phyloP scores from a whole-genome alignment of 2,113 vertebrate species.

The Hypanus sabinus region DNA sequence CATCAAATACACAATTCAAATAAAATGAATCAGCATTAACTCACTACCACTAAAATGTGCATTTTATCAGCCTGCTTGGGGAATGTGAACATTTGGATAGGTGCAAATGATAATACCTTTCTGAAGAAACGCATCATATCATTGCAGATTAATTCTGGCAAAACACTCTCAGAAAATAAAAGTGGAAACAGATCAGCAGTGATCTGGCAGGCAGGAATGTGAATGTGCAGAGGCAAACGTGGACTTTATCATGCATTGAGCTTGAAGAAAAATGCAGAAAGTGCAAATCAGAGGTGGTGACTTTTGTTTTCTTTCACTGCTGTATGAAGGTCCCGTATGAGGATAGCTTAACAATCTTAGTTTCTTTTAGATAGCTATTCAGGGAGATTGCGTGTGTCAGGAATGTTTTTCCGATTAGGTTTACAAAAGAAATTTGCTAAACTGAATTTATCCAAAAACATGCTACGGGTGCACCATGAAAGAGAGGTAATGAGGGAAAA shows the following conservation, averaged over 20 bases:
- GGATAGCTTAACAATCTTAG: background rate
- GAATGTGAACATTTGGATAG: background rate
- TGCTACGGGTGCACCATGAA: constrained; percentile 10
- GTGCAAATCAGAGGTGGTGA: background rate
- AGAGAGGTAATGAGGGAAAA: constrained; percentile 27
- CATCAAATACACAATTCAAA: background rate
- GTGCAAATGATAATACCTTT: background rate
- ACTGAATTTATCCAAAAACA: background rate
- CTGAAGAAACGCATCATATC: background rate
- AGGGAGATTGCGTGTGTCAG: background rate
- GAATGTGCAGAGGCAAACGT: background rate
- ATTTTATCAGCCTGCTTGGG: background rate
- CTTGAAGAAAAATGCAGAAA: background rate
- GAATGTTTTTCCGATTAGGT: background rate
- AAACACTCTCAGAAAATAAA: background rate
- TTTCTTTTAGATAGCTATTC: constrained; percentile 23
- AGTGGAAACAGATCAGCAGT: background rate
- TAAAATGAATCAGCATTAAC: background rate
- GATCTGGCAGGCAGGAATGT: background rate
- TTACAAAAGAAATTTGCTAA: constrained; percentile 8
- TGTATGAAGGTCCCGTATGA: background rate
- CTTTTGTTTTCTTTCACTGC: background rate
- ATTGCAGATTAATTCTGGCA: background rate
- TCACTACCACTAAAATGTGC: background rate
- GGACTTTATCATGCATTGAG: background rate